Conservation (phyloP, 2,797 vertebrate species). For the Echiichthys vipera region DNA sequence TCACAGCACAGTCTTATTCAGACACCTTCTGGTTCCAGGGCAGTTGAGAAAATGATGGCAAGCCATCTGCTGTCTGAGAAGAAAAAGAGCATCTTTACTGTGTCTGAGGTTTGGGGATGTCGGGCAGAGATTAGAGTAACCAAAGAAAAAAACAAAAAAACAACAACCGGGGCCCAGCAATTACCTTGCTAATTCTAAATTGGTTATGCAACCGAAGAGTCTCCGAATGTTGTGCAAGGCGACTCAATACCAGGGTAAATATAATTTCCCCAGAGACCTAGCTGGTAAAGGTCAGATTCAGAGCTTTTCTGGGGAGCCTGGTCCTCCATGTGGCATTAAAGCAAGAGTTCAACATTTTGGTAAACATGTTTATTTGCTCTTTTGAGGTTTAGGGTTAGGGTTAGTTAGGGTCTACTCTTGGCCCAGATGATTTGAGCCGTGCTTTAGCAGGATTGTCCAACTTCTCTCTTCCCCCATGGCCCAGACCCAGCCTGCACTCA, state of each 20-base stretch:
- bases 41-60: conserved; percentile 62
- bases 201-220: conserved; percentile 30
- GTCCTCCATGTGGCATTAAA: not conserved
- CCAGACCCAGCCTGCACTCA: too few species aligned
- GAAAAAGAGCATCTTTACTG: conserved; percentile 70
- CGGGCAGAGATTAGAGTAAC: conserved; percentile 48
- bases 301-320: conserved; percentile 14
- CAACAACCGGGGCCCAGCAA: conserved; percentile 23
- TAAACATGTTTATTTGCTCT: conserved; percentile 1
- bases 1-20: conserved; percentile 66
- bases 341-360: not conserved
- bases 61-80: conserved; percentile 63
- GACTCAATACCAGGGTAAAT: conserved; percentile 26
- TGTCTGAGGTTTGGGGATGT: conserved; percentile 73
- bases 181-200: conserved; percentile 57
- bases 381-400: too few species aligned
- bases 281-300: not conserved
- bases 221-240: conserved; percentile 8
- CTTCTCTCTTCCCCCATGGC: too few species aligned
- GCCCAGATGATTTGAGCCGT: too few species aligned
- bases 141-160: conserved; percentile 26
- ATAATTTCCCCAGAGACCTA: not conserved
- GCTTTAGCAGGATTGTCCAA: too few species aligned
- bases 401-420: too few species aligned
- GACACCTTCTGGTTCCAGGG: conserved; percentile 69